Conservation (phyloP, 2,888 invertebrate species). For the Entomobrya proxima region DNA sequence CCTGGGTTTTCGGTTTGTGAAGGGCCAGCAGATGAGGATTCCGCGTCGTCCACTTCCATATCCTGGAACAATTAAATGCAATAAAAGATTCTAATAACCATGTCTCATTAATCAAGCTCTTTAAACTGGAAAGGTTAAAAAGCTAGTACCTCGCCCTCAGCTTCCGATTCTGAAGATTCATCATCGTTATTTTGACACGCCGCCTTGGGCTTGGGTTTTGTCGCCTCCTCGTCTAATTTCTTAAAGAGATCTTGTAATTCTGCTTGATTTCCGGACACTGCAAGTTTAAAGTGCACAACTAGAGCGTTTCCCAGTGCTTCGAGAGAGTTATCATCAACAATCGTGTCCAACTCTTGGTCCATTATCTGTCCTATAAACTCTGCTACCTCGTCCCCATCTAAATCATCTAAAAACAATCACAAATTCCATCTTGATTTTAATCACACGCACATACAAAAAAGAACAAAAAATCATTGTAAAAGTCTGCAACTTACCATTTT, state of each 20-base stretch:
- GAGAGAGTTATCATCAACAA: conserved; percentile 66
- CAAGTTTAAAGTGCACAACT: conserved; percentile 53
- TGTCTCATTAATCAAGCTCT: too few relatives aligned
- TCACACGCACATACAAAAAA: neutral
- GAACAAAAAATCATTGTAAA: neutral
- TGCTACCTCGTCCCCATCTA: conserved; percentile 64
- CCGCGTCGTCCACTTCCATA: conserved; percentile 62
- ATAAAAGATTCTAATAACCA: too few relatives aligned
- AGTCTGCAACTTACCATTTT: too few relatives aligned
- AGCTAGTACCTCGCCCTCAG: conserved; percentile 39
- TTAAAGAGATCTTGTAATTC: conserved; percentile 47
- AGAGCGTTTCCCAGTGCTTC: conserved; percentile 50
- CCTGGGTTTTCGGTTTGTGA: conserved; percentile 27
- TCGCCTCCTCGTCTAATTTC: conserved; percentile 55
- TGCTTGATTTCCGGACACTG: conserved; percentile 19
- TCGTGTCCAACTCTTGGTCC: conserved; percentile 68
- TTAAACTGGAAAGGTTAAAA: too few relatives aligned
- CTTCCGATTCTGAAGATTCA: conserved; percentile 43
- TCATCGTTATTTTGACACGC: conserved; percentile 9
- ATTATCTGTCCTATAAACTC: conserved; percentile 66
- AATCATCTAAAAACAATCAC: conserved; percentile 49
- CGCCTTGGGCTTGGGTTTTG: conserved; percentile 37
- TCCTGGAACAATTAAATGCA: conserved; percentile 25
- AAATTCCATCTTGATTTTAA: neutral
- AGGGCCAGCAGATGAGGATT: neutral